Base-by-base conservation (phyloP, 1,140 invertebrate genomes). In the Drosophila rhopaloa region DNA sequence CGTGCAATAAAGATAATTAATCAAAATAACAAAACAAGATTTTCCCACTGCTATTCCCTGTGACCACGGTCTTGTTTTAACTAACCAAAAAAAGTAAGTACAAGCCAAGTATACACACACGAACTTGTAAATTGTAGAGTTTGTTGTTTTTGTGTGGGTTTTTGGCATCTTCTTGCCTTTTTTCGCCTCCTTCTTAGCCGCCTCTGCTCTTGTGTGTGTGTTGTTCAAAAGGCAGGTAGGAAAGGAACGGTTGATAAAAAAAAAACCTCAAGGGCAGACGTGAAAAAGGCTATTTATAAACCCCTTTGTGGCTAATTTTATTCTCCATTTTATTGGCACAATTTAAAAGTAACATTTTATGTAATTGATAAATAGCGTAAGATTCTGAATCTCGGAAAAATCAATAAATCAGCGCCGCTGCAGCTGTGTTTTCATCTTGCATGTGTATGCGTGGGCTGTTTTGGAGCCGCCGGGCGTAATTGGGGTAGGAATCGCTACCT, bases 321-420 rank as follows among this genome's bases (percentile, higher is more conserved):
- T 66, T 13, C 11, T 10, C 40, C n/a, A 24, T 54, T 43, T 29
- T 32, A 43, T 50, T 55, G 14, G n/a, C 44, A 48, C 13, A 29
- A 16, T 51, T 48, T 51, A 53, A 37, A 35, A 19, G 56, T 32
- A 62, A 19, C n/a, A 46, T 66, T 86, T 86, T 86, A 86, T 86
- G 60, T 86, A 86, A 86, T 79, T 83, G 66, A 38, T 56, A 14
- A 84, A 61, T 41, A 16, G 55, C 40, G 56, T 32, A 16, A 11
- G 47, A 76, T 68, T 32, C n/a, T 27, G 37, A 63, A 63, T 48
- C 37, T 68, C 46, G 66, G 84, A 84, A 88, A 88, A 88, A 88
- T 88, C 84, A 58, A 88, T 88, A 88, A 88, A 86, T 86, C 83
- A 86, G 84, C 84, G 84, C 84, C 76, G 84, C 84, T 88, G 84